Conservation (phyloP, 2,797 vertebrate species). For the Spinus pinus region DNA sequence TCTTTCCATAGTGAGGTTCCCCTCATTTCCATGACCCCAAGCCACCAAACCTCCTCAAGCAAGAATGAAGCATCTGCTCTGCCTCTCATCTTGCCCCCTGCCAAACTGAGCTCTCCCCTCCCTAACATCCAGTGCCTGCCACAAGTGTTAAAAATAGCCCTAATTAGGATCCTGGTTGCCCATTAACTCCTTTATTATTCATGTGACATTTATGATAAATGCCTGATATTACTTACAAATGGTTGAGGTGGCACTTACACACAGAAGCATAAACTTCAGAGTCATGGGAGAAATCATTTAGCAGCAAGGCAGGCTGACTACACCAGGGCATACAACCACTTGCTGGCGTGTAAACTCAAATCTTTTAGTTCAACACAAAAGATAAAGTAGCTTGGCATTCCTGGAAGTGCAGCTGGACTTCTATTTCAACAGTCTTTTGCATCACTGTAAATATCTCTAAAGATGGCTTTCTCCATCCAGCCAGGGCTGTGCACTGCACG, state of each 20-base stretch:
- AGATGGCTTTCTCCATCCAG: background rate
- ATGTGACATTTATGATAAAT: slow-evolving; percentile 41
- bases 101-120: background rate
- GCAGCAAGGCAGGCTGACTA: background rate
- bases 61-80: background rate
- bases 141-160: background rate
- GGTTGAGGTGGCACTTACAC: slow-evolving; percentile 32
- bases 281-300: background rate
- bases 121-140: fast-evolving
- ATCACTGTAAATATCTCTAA: background rate
- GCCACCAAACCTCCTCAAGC: background rate
- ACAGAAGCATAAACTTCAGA: background rate
- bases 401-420: background rate
- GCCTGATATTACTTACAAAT: background rate
- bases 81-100: background rate
- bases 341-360: background rate
- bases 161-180: slow-evolving; percentile 9
- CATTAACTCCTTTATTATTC: slow-evolving; percentile 41
- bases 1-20: background rate
- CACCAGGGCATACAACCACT: background rate
- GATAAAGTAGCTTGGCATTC: background rate
- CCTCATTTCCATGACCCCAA: background rate
- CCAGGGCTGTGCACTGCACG: background rate
- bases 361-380: background rate
- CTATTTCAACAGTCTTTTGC: background rate